These are phyloP conservation scores for Pyrochroa serraticornis DNA, from an alignment of 2,888 invertebrate genomes.

Conservation along the genomic window DNA sequence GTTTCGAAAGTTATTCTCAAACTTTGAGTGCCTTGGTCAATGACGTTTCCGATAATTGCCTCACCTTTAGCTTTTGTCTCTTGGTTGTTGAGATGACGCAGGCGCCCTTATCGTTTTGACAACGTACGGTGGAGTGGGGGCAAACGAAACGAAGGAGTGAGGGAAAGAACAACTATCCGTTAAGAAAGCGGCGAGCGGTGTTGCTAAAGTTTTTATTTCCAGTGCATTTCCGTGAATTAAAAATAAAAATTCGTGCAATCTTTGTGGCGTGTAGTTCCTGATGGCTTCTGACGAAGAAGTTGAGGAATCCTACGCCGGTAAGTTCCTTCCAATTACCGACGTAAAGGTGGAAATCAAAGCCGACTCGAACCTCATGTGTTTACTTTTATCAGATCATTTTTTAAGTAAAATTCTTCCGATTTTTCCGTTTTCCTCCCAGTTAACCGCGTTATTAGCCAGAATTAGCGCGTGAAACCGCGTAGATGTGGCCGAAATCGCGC, in stretches of 20 bases:
- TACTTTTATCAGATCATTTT: slow-evolving; percentile 23
- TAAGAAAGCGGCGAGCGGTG: slow-evolving; percentile 28
- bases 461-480: neutral
- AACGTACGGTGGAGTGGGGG: slow-evolving; percentile 10
- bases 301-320: slow-evolving; percentile 86
- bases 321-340: slow-evolving; percentile 61
- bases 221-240: slow-evolving; percentile 20
- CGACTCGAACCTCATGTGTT: slow-evolving; percentile 50
- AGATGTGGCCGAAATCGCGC: slow-evolving; percentile 35
- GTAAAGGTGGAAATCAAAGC: slow-evolving; percentile 48
- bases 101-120: slow-evolving; percentile 5
- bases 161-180: slow-evolving; percentile 17
- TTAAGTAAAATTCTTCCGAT: neutral
- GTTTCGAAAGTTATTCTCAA: too few relatives aligned
- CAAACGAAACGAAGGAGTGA: slow-evolving; percentile 11
- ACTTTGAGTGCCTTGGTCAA: too few relatives aligned
- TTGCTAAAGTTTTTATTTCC: slow-evolving; percentile 21
- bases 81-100: neutral
- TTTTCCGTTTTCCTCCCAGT: neutral
- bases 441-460: neutral
- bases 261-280: slow-evolving; percentile 33
- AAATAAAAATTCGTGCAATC: slow-evolving; percentile 2
- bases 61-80: too few relatives aligned
- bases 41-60: too few relatives aligned
- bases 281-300: slow-evolving; percentile 91